Percentiles rank a stretch among this genome's conserved stretches.
phyloP scores from a whole-genome alignment of 2,888 invertebrate species.

The Trachelus stipa region DNA sequence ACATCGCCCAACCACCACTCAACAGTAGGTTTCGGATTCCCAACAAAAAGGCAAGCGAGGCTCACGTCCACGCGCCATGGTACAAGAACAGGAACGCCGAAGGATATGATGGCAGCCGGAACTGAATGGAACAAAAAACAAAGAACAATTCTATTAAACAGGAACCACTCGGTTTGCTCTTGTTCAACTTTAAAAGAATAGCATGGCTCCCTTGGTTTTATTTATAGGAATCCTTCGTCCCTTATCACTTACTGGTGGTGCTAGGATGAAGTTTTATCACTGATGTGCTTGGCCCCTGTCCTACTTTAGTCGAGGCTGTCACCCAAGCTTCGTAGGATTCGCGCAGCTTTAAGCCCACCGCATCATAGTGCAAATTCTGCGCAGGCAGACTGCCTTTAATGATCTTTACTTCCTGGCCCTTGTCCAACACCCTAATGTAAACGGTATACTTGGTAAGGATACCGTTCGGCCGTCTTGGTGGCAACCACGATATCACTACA shows the following conservation, averaged over 20 bases:
- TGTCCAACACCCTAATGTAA: conserved; percentile 70
- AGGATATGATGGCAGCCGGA: conserved; percentile 72
- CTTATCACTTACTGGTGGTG: conserved; percentile 56
- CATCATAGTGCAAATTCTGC: conserved; percentile 69
- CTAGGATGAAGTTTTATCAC: conserved; percentile 69
- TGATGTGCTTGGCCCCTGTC: conserved; percentile 72
- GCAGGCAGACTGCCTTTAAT: conserved; percentile 66
- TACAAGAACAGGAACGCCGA: conserved; percentile 69
- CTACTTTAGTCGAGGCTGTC: conserved; percentile 73
- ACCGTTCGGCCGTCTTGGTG: conserved; percentile 75
- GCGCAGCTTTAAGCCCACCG: conserved; percentile 68
- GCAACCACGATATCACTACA: conserved; percentile 75
- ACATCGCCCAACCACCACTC: conserved; percentile 70
- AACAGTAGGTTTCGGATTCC: conserved; percentile 67
- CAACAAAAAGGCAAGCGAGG: conserved; percentile 70
- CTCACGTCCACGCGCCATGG: conserved; percentile 70
- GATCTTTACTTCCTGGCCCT: conserved; percentile 70
- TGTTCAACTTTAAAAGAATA: neutral
- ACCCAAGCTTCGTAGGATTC: conserved; percentile 74
- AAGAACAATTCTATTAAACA: neutral
- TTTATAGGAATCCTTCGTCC: neutral
- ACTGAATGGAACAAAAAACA: conserved; percentile 45
- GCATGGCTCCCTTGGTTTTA: neutral
- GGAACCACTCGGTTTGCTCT: neutral
- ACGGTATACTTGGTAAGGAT: conserved; percentile 74